Percentiles rank a stretch among this genome's conserved stretches.
Evolutionary conservation across 2,797 vertebrate species (phyloP).

Genomic region (Crax fasciolata): DNA sequence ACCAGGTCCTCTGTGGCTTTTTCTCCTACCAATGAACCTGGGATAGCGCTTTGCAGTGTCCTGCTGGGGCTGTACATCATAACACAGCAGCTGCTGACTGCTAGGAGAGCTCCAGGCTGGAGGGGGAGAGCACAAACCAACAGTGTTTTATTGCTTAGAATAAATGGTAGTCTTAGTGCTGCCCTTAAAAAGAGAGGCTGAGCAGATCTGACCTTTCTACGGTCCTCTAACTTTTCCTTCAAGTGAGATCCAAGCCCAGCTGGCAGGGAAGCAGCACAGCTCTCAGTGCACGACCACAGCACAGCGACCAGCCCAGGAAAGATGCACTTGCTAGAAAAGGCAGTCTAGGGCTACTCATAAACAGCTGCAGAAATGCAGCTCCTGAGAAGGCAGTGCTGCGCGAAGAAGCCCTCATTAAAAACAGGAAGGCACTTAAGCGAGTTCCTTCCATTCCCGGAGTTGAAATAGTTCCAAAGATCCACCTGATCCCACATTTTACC

Average conservation of each 20-base stretch:
- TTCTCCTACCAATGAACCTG: neutral
- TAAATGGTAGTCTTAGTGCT: neutral
- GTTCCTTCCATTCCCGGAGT: neutral
- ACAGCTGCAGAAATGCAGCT: neutral
- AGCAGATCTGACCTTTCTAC: conserved; percentile 10
- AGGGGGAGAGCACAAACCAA: neutral
- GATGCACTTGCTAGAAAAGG: neutral
- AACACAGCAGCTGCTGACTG: neutral
- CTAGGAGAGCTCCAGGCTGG: neutral
- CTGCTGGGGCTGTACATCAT: neutral
- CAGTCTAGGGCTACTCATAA: neutral
- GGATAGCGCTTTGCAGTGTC: neutral
- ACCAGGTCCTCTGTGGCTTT: neutral
- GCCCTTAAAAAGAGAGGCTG: neutral
- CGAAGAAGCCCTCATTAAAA: neutral
- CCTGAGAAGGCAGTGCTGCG: neutral
- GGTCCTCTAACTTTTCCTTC: neutral
- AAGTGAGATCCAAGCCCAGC: neutral
- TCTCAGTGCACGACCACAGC: neutral
- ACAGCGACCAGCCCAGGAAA: neutral
- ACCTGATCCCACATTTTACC: neutral
- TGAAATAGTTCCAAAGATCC: neutral
- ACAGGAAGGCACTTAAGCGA: neutral
- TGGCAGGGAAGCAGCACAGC: neutral
- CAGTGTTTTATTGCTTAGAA: conserved; percentile 8